Percentiles rank a stretch among this genome's conserved stretches.
Conservation (phyloP, 2,797 vertebrate genomes). For the Gastrophryne carolinensis region DNA sequence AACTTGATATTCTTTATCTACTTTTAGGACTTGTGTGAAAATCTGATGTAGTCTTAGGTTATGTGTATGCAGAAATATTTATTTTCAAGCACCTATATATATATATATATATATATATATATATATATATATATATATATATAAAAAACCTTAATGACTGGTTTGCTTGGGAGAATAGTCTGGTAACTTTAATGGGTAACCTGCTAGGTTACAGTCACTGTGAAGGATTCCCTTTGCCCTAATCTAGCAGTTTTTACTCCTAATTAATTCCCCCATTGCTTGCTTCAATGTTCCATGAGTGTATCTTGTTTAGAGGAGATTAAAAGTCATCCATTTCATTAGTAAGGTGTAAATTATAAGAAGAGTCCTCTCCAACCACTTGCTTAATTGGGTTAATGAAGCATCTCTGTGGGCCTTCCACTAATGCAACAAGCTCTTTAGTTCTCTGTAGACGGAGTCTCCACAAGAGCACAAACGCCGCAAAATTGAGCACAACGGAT, state of each 20-base stretch:
- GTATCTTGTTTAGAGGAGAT: slow-evolving; percentile 90
- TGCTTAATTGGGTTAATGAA: slow-evolving; percentile 90
- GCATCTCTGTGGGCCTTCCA: slow-evolving; percentile 73
- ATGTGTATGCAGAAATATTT: too few relatives aligned
- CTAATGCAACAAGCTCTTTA: slow-evolving; percentile 64
- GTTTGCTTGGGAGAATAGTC: slow-evolving; percentile 66
- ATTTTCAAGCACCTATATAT: too few relatives aligned
- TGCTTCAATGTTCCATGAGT: slow-evolving; percentile 83
- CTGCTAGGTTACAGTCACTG: slow-evolving; percentile 76
- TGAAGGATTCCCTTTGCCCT: slow-evolving; percentile 79
- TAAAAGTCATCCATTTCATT: slow-evolving; percentile 86
- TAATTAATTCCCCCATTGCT: slow-evolving; percentile 90
- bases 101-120: not conserved
- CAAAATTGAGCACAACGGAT: slow-evolving; percentile 25
- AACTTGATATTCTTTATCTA: too few relatives aligned
- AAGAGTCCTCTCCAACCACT: slow-evolving; percentile 81
- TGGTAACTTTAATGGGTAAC: slow-evolving; percentile 66
- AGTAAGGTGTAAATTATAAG: slow-evolving; percentile 90
- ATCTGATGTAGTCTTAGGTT: too few relatives aligned
- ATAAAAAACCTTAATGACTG: slow-evolving; percentile 54
- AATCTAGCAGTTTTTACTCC: slow-evolving; percentile 86
- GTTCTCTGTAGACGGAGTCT: slow-evolving; percentile 64
- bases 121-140: not conserved
- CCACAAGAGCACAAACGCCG: slow-evolving; percentile 59
- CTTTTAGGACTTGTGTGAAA: too few relatives aligned